Evolutionary conservation across 2,797 vertebrate species (phyloP).

Genomic region (Cichlasoma orientale): DNA sequence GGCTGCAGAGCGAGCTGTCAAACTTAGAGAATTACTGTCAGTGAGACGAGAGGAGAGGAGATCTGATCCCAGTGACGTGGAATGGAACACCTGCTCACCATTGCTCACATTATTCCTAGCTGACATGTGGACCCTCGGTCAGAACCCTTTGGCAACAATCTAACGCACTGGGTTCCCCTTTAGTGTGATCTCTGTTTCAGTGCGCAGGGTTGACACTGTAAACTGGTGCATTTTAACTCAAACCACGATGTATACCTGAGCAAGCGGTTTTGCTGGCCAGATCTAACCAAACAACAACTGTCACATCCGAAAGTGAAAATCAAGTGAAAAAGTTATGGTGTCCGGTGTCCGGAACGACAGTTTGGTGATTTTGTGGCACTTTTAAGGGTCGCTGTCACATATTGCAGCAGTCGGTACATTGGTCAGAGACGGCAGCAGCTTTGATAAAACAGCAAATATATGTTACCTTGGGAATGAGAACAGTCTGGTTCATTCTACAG

Average conservation of each 20-base stretch:
- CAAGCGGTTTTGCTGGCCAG: not conserved
- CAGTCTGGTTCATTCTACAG: conserved; percentile 4
- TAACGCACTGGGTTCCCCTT: not conserved
- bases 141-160: not conserved
- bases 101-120: not conserved
- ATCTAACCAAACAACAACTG: not conserved
- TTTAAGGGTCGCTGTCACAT: not conserved
- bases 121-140: conserved; percentile 2
- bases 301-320: too few relatives aligned
- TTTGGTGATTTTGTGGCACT: not conserved
- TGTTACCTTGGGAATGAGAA: not conserved
- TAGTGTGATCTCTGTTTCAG: not conserved
- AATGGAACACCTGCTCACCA: conserved; percentile 31
- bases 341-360: too few relatives aligned
- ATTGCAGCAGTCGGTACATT: not conserved
- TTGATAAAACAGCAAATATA: not conserved
- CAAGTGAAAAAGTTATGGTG: too few relatives aligned
- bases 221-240: not conserved
- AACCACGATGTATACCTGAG: not conserved
- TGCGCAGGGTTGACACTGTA: not conserved
- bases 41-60: not conserved
- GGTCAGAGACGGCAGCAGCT: not conserved
- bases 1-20: conserved; percentile 9
- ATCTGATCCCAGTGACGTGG: conserved; percentile 22
- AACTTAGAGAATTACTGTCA: not conserved